Percentiles rank a stretch among this genome's conserved stretches.
Evolutionary conservation across 2,113 vertebrate species (phyloP).

Genomic region (Phalacrocorax brasilianus): DNA sequence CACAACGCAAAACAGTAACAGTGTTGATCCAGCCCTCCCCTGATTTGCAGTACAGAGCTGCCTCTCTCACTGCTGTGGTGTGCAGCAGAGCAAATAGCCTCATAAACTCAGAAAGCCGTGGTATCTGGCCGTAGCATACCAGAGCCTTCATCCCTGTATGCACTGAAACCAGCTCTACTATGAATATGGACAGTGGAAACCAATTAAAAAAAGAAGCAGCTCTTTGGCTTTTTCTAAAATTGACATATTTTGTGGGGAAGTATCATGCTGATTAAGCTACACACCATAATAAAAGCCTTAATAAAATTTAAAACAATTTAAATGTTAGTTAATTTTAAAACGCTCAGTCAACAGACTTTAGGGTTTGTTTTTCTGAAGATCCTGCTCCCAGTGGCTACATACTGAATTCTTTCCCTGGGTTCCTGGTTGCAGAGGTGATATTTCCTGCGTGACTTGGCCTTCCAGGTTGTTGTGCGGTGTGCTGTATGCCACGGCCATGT

Average conservation of each 20-base stretch:
- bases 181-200: background rate
- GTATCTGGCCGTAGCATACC: background rate
- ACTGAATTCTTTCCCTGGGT: rapidly evolving
- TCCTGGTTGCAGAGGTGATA: background rate
- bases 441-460: background rate
- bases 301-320: background rate
- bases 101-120: rapidly evolving
- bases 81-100: background rate
- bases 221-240: background rate
- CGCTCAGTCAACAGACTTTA: background rate
- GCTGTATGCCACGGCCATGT: rapidly evolving
- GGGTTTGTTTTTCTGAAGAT: background rate
- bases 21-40: background rate
- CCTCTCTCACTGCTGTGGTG: background rate
- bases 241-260: background rate
- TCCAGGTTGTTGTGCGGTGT: background rate
- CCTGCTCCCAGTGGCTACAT: background rate
- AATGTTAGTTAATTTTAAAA: background rate
- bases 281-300: background rate
- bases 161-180: background rate
- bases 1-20: background rate
- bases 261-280: background rate
- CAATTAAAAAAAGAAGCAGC: background rate
- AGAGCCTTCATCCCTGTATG: background rate
- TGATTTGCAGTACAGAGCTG: background rate